A percentile compares a stretch with the other conserved stretches of the same genome.
Conservation (phyloP, 2,113 vertebrate species). For the Isurus oxyrinchus region DNA sequence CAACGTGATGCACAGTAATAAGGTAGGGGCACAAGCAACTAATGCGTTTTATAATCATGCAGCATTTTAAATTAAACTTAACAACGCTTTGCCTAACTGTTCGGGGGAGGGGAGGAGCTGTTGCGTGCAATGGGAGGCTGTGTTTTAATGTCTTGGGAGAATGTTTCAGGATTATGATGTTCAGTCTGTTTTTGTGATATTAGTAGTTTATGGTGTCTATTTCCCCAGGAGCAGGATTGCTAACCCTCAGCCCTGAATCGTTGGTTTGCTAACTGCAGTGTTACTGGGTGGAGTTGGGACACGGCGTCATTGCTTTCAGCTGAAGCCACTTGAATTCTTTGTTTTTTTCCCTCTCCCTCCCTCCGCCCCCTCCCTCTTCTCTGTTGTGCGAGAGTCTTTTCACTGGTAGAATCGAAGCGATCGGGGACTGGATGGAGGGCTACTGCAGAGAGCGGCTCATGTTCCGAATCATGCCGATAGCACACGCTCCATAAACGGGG, state of each 20-base stretch:
- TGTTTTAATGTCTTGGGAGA: neutral
- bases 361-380: neutral
- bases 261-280: constrained; percentile 32
- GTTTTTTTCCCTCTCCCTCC: constrained; percentile 21
- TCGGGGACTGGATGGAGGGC: constrained; percentile 32
- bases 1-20: neutral
- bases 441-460: constrained; percentile 20
- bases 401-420: constrained; percentile 28
- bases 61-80: constrained; percentile 24
- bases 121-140: neutral
- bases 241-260: neutral
- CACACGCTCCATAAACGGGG: constrained; percentile 16
- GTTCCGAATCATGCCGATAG: neutral
- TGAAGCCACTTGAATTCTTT: constrained; percentile 42
- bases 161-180: neutral
- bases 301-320: constrained; percentile 45
- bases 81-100: neutral
- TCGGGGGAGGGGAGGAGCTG: neutral
- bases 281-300: constrained; percentile 46
- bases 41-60: constrained; percentile 16
- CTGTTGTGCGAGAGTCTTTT: constrained; percentile 24
- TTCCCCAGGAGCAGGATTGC: neutral
- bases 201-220: neutral
- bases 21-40: constrained; percentile 17
- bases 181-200: neutral